phyloP scores from a whole-genome alignment of 2,797 vertebrate species.

The Simalia tracyae region DNA sequence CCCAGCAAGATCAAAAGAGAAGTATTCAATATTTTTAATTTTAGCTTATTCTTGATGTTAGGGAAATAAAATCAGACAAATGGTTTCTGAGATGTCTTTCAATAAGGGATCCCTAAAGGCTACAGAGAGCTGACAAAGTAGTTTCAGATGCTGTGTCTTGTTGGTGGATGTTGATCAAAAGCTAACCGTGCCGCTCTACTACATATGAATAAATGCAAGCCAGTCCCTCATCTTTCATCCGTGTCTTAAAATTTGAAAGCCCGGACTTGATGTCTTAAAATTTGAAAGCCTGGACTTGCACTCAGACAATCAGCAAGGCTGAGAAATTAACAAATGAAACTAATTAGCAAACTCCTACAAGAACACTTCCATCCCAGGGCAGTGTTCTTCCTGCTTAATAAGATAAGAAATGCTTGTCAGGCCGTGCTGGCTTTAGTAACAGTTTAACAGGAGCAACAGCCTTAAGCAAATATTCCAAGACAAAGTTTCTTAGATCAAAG shows the following conservation, averaged over 20 bases:
- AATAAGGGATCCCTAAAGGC: constrained; percentile 4
- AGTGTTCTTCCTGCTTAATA: constrained; percentile 8
- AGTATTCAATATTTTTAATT: neutral
- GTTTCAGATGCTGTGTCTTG: neutral
- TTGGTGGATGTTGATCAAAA: constrained; percentile 40
- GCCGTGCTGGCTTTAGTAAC: constrained; percentile 41
- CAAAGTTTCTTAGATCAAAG: constrained; percentile 62
- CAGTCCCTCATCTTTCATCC: neutral
- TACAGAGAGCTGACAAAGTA: neutral
- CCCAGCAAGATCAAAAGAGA: neutral
- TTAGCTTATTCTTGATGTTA: neutral
- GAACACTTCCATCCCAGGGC: neutral
- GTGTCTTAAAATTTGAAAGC: neutral
- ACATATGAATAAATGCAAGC: constrained; percentile 35
- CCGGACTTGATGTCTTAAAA: neutral
- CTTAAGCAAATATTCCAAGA: constrained; percentile 51
- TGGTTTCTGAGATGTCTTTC: neutral
- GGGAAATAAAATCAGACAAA: neutral
- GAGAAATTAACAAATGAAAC: neutral
- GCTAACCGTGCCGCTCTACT: constrained; percentile 26
- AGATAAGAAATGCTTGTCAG: constrained; percentile 26
- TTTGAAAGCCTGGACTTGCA: neutral
- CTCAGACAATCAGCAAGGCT: neutral
- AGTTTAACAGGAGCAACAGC: constrained; percentile 54
- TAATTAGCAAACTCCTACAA: neutral